phyloP scores from a whole-genome alignment of 2,888 invertebrate species.

The Cantharis rustica region DNA sequence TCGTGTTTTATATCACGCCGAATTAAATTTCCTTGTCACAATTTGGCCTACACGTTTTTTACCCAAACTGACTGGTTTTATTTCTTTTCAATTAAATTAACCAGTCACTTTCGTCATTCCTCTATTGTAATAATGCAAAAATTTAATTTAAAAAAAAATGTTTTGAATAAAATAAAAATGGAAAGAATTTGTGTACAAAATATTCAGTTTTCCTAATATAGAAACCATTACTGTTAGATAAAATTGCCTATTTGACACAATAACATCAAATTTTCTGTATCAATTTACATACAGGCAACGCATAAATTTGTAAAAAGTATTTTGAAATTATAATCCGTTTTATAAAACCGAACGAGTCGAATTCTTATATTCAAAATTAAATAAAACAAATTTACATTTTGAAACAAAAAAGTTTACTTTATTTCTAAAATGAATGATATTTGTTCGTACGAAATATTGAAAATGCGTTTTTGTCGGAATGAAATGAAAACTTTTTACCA shows the following conservation, averaged over 20 bases:
- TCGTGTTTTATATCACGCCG: constrained; percentile 2
- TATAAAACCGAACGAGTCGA: background rate
- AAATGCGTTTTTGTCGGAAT: background rate
- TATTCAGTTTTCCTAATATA: background rate
- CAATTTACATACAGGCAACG: background rate
- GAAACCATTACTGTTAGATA: background rate
- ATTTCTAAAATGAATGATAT: background rate
- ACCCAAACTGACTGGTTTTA: background rate
- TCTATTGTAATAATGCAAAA: background rate
- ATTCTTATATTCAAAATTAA: background rate
- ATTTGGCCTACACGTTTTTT: background rate
- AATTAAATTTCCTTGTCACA: constrained; percentile 2
- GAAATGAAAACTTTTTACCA: background rate
- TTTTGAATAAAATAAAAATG: background rate
- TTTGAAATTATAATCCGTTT: background rate
- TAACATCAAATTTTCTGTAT: background rate
- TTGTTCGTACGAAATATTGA: background rate
- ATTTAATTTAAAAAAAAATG: background rate
- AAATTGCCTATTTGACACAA: background rate
- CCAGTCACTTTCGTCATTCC: background rate
- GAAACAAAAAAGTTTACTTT: background rate
- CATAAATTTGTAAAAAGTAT: background rate
- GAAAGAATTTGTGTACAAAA: background rate
- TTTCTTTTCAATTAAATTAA: background rate
- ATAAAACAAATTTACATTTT: background rate